Conservation (phyloP, 2,113 vertebrate species). For the Tenebrosternarchus preto region DNA sequence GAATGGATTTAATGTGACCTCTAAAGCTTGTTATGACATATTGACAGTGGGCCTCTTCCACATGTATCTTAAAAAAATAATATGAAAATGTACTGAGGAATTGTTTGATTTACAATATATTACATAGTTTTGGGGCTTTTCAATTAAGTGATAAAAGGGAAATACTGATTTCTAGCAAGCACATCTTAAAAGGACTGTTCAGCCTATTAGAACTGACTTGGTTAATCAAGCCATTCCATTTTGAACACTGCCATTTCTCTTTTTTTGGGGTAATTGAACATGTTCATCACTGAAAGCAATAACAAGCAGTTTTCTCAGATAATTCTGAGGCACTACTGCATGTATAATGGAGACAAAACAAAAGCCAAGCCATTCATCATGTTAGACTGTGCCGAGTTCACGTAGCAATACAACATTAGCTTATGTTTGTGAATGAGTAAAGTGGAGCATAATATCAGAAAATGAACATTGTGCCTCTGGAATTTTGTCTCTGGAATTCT, state of each 20-base stretch:
- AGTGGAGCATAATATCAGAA: neutral
- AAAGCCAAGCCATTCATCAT: constrained; percentile 32
- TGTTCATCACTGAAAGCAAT: constrained; percentile 70
- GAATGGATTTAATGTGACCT: too few species aligned
- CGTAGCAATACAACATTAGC: constrained; percentile 43
- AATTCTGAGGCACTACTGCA: constrained; percentile 14
- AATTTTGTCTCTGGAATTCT: constrained; percentile 51
- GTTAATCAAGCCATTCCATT: constrained; percentile 49
- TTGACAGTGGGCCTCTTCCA: neutral
- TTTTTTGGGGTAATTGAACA: constrained; percentile 52
- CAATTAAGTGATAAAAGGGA: constrained; percentile 2
- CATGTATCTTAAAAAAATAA: neutral
- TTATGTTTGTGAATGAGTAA: neutral
- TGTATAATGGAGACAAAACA: constrained; percentile 20
- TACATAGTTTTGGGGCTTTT: constrained; percentile 5
- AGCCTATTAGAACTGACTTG: neutral
- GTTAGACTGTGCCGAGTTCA: constrained; percentile 29
- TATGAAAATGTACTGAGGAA: neutral
- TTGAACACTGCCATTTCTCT: constrained; percentile 47
- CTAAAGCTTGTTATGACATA: neutral
- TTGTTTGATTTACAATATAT: neutral
- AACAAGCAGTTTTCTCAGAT: constrained; percentile 49
- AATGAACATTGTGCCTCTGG: constrained; percentile 19
- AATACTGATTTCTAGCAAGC: neutral
- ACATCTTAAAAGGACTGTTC: neutral